These are phyloP conservation scores for Apistogramma diplotaenia DNA, from an alignment of 2,113 vertebrate species.

Conservation along the genomic window DNA sequence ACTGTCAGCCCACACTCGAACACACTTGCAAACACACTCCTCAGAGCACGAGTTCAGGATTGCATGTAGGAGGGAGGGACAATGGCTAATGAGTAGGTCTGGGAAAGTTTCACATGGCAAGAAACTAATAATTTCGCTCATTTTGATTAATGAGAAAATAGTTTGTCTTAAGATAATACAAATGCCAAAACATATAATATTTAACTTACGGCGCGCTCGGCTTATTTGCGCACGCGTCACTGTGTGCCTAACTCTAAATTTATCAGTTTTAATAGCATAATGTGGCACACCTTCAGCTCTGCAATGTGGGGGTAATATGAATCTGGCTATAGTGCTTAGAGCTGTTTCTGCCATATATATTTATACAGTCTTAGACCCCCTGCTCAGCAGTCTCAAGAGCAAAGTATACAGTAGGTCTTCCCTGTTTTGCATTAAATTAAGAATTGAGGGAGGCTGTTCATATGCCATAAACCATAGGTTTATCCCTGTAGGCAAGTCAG, in stretches of 20 bases:
- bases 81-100: constrained; percentile 28
- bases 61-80: constrained; percentile 23
- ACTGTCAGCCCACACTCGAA: constrained; percentile 45
- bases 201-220: background rate
- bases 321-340: background rate
- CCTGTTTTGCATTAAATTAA: constrained; percentile 59
- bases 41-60: constrained; percentile 42
- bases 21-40: background rate
- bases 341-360: background rate
- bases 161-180: constrained; percentile 14
- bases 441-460: constrained; percentile 17
- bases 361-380: background rate
- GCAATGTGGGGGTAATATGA: background rate
- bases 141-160: constrained; percentile 33
- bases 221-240: background rate
- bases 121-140: constrained; percentile 17
- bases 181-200: constrained; percentile 16
- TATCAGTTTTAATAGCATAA: background rate
- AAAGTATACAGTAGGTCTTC: constrained; percentile 30
- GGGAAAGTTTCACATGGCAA: constrained; percentile 30
- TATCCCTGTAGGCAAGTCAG: constrained; percentile 56
- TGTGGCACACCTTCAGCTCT: background rate
- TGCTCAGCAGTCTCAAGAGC: background rate
- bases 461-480: constrained; percentile 34
- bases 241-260: constrained; percentile 4